Percentiles rank a stretch among this genome's conserved stretches.
Conservation (phyloP, 2,797 vertebrate species). For the Sardinella longiceps region DNA sequence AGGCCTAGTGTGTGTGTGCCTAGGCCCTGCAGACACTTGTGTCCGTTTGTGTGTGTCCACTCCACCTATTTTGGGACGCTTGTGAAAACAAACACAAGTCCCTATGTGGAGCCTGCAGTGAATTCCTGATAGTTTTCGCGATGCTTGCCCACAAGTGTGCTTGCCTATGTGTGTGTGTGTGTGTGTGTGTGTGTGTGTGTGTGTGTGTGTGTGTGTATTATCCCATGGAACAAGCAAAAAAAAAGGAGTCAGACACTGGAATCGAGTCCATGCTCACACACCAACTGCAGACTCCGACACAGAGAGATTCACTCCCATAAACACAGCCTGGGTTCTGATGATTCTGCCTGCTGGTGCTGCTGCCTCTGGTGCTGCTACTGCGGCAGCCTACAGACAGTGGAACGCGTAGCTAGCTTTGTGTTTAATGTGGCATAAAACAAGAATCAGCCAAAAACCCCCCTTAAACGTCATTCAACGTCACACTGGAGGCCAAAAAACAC, state of each 20-base stretch:
- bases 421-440: conserved; percentile 18
- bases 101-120: conserved; percentile 6
- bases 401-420: neutral
- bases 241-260: conserved; percentile 1
- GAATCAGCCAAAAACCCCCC: neutral
- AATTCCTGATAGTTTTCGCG: neutral
- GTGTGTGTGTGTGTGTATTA: neutral
- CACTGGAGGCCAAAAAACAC: neutral
- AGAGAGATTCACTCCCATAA: neutral
- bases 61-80: conserved; percentile 3
- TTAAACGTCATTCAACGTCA: neutral
- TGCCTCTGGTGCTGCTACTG: neutral
- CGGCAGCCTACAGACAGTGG: neutral
- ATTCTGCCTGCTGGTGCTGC: neutral
- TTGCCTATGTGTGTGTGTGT: neutral
- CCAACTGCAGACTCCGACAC: neutral
- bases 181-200: neutral
- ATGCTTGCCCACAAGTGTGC: neutral
- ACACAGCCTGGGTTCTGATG: conserved; percentile 4
- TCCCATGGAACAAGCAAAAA: neutral
- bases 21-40: neutral
- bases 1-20: neutral
- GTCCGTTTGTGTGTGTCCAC: neutral
- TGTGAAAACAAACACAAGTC: conserved; percentile 19
- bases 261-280: neutral